phyloP scores from a whole-genome alignment of 2,113 vertebrate species.

The Lepus americanus region DNA sequence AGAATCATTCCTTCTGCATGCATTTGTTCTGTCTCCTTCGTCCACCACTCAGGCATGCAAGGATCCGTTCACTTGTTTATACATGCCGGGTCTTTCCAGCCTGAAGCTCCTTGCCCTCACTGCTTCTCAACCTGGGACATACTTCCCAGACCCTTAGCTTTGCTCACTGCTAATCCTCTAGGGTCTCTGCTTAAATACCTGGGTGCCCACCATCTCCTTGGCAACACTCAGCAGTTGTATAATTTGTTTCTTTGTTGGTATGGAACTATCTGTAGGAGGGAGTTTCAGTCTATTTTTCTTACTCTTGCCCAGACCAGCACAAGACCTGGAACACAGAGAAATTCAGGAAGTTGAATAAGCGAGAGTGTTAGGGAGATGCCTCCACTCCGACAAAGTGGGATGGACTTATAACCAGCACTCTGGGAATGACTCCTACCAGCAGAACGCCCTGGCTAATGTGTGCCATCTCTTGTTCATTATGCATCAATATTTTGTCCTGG shows the following conservation, averaged over 20 bases:
- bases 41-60: background rate
- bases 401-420: background rate
- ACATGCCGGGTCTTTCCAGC: background rate
- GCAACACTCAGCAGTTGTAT: background rate
- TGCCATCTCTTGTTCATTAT: background rate
- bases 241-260: background rate
- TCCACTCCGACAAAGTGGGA: background rate
- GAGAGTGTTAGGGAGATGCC: background rate
- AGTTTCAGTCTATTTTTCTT: background rate
- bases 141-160: background rate
- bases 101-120: background rate
- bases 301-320: background rate
- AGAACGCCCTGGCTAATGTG: rapidly evolving
- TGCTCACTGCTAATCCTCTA: background rate
- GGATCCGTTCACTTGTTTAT: background rate
- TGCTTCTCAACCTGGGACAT: background rate
- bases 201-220: background rate
- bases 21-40: background rate
- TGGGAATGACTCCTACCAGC: background rate
- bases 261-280: too few relatives aligned
- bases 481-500: background rate
- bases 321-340: background rate
- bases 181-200: background rate
- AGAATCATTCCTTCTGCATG: background rate
- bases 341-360: background rate